Percentiles rank a stretch among this genome's conserved stretches.
phyloP scores from a whole-genome alignment of 2,888 invertebrate genomes.

The Orthosia gothica region DNA sequence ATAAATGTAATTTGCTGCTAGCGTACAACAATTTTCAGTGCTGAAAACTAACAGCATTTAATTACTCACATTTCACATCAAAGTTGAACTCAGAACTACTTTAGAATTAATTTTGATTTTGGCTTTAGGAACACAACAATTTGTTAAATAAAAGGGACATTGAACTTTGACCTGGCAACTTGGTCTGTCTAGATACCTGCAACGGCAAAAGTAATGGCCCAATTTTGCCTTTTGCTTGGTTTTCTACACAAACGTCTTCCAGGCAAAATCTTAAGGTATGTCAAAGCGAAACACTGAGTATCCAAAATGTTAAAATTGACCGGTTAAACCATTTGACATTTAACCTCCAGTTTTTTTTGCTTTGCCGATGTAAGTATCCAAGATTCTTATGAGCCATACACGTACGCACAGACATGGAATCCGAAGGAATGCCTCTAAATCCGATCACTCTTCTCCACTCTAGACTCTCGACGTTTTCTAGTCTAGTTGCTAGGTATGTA shows the following conservation, averaged over 20 bases:
- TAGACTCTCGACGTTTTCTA: too few species aligned
- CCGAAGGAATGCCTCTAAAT: background rate
- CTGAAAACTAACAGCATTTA: slow-evolving; percentile 30
- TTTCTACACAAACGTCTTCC: background rate
- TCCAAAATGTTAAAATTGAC: background rate
- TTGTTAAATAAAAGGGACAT: background rate
- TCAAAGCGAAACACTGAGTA: background rate
- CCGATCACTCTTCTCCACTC: background rate
- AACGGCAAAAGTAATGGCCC: background rate
- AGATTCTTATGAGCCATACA: too few species aligned
- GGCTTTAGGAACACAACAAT: background rate
- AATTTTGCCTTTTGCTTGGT: background rate
- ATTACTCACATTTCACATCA: slow-evolving; percentile 6
- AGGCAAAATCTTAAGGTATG: background rate
- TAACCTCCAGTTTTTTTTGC: background rate
- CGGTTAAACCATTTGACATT: background rate
- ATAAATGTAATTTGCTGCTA: slow-evolving; percentile 28
- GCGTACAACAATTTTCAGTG: slow-evolving; percentile 2
- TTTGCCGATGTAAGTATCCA: background rate
- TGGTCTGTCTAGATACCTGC: background rate
- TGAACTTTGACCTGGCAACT: slow-evolving; percentile 4
- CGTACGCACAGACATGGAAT: background rate
- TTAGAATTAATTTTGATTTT: slow-evolving; percentile 14
- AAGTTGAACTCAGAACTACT: slow-evolving; percentile 4
- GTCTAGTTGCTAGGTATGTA: too few species aligned